These are phyloP conservation scores for Caenorhabditis doughertyi DNA, from an alignment of 2,888 invertebrate genomes.

Conservation along the genomic window DNA sequence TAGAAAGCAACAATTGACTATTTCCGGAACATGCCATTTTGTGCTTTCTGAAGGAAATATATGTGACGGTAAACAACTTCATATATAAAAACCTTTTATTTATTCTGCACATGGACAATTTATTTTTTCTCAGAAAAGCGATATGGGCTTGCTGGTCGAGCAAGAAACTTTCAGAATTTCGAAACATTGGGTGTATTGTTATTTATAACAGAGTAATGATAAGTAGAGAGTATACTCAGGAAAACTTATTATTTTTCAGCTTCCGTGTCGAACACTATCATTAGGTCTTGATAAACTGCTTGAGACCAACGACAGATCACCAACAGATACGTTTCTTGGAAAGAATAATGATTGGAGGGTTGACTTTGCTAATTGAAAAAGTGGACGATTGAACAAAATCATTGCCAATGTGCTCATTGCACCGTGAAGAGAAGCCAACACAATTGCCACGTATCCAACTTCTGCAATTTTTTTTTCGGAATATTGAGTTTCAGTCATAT, in stretches of 20 bases:
- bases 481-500: neutral
- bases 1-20: no score
- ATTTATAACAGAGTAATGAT: neutral
- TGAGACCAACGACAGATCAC: conserved; percentile 18
- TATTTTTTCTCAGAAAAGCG: no score
- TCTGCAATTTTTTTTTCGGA: conserved; percentile 22
- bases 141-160: no score
- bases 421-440: conserved; percentile 54
- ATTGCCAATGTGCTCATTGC: conserved; percentile 56
- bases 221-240: neutral
- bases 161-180: no score
- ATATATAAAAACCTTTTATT: no score
- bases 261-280: conserved; percentile 13
- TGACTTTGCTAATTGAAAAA: conserved; percentile 20
- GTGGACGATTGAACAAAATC: conserved; percentile 51
- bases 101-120: no score
- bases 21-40: no score
- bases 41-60: no score
- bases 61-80: no score
- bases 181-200: no score
- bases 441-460: conserved; percentile 54
- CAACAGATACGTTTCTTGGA: conserved; percentile 18
- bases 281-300: conserved; percentile 14
- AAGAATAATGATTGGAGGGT: conserved; percentile 9
- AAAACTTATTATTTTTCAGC: neutral